phyloP scores from a whole-genome alignment of 2,113 vertebrate species.

The Oceanites oceanicus region DNA sequence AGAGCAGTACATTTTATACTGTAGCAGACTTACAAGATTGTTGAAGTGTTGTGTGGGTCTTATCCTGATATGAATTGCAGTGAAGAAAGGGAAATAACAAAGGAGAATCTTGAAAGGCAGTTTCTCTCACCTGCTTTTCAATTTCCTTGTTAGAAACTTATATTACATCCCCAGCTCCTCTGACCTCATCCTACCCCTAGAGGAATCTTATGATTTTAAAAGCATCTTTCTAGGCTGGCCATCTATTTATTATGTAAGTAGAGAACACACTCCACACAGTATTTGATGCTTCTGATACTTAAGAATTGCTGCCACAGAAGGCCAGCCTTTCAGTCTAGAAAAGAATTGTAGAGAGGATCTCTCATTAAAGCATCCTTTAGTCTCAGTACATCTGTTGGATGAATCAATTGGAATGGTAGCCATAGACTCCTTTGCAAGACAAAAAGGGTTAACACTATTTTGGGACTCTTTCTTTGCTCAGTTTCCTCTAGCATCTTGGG shows the following conservation, averaged over 20 bases:
- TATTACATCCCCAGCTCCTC: not conserved
- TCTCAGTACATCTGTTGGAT: not conserved
- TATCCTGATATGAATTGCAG: slow-evolving; percentile 17
- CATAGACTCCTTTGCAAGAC: not conserved
- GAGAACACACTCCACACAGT: not conserved
- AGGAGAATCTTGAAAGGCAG: slow-evolving; percentile 45
- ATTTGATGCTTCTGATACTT: slow-evolving; percentile 1
- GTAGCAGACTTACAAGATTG: not conserved
- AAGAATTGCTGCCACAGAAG: not conserved
- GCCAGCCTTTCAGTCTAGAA: not conserved
- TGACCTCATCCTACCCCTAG: slow-evolving; percentile 16
- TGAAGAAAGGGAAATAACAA: slow-evolving; percentile 52
- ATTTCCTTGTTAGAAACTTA: slow-evolving; percentile 35
- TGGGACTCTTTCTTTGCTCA: not conserved
- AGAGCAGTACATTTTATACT: not conserved
- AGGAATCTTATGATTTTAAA: slow-evolving; percentile 23
- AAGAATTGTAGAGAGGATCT: not conserved
- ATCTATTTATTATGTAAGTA: slow-evolving; percentile 29
- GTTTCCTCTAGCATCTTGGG: not conserved
- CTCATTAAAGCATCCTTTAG: not conserved
- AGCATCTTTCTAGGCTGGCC: not conserved
- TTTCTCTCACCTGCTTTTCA: slow-evolving; percentile 44
- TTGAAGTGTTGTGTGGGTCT: not conserved
- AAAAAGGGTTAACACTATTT: not conserved
- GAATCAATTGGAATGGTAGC: not conserved